phyloP scores from a whole-genome alignment of 2,797 vertebrate genomes.

The Falco naumanni region DNA sequence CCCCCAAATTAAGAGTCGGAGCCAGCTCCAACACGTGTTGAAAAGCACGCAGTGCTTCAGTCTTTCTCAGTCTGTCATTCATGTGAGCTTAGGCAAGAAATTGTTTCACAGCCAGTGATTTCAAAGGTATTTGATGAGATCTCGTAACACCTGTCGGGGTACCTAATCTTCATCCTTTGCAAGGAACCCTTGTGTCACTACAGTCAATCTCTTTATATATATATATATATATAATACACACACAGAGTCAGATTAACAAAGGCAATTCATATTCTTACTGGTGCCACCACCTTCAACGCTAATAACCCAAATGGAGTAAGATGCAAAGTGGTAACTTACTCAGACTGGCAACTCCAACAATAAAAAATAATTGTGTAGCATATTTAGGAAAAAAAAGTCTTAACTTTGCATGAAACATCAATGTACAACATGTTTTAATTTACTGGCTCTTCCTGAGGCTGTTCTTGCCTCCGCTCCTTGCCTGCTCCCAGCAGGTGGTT shows the following conservation, averaged over 20 bases:
- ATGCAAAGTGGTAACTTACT: background rate
- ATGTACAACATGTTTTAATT: too few species aligned
- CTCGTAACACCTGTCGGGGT: background rate
- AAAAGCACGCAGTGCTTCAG: rapidly evolving
- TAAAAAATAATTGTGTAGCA: too few species aligned
- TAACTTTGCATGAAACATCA: too few species aligned
- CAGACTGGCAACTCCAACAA: background rate
- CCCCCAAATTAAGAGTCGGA: background rate
- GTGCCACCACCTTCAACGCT: background rate
- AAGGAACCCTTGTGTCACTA: background rate
- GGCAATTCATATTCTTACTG: background rate
- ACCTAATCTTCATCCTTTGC: background rate
- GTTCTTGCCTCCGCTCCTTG: background rate
- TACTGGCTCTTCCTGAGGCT: background rate
- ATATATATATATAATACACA: background rate
- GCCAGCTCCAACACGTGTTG: background rate
- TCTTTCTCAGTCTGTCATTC: background rate
- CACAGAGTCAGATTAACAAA: background rate
- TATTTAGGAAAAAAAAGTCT: too few species aligned
- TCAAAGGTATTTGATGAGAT: background rate
- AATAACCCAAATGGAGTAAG: background rate
- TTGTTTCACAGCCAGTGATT: background rate
- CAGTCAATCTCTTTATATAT: background rate
- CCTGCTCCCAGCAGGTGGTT: background rate
- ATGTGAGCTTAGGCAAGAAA: background rate